Base-by-base conservation (phyloP, 2,888 invertebrate species). In the Caenorhabditis drosophilae region DNA sequence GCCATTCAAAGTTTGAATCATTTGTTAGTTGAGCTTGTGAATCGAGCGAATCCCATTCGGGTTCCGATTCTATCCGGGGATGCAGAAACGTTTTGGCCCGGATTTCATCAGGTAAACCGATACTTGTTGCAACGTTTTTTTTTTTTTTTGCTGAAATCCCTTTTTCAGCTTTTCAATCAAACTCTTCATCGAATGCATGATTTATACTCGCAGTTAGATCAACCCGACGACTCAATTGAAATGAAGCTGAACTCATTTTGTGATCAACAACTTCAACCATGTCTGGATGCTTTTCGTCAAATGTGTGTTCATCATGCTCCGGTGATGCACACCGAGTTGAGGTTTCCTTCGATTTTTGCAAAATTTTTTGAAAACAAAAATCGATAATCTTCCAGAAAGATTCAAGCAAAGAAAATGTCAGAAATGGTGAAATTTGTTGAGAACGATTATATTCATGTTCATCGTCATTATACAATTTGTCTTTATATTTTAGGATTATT, bases 401-500 rank as follows among this genome's bases (percentile, higher is more conserved):
- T 26, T 11, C 70, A 73, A 52, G 55, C 72, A n/a, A 57, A 68
- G 2, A 50, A 68, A 44, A 44, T 69, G 36, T 47, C 55, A 25
- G 46, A 44, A 7, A 53, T 51, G 34, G 20, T 36, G n/a, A 55
- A 61, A 49, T 23, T 70, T 20, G 16, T 22, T 9, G 69, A 70
- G 9, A 52, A 64, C 11, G 77, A 73, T n/a, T 62, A 58, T 16
- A 49, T 53, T 9, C 44, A 56, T 18, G 64, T 76, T 34, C 66
- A 57, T 26, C 60, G 57, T 41, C 79, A 73, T 47, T 79, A 79
- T 56, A 61, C 64, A 31, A 59, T 70, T 45, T 56, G 78, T 55
- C 70, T 77, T 51, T 80, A 79, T 58, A 73, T 74, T 2, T 47
- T 81, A 47, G 79, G 79, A 7, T 61, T 78, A n/a, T 52, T 81